phyloP scores from a whole-genome alignment of 2,113 vertebrate species.

The Scolopax mira region DNA sequence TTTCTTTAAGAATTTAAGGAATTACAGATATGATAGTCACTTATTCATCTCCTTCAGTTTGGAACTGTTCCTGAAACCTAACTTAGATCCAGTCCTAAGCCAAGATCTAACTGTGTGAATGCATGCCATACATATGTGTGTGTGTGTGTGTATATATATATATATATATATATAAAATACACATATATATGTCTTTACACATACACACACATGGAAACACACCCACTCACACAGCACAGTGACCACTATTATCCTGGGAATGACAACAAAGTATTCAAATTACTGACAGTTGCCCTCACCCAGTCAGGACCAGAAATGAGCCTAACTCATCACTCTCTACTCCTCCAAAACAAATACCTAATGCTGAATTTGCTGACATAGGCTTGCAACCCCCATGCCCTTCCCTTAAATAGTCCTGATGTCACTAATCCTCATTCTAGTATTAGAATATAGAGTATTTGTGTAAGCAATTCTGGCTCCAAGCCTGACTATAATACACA shows the following conservation, averaged over 20 bases:
- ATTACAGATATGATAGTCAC: background rate
- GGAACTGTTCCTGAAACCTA: background rate
- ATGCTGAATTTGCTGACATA: background rate
- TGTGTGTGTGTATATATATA: no score
- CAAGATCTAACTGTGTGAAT: background rate
- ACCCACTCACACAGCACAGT: background rate
- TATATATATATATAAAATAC: background rate
- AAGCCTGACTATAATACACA: background rate
- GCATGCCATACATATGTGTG: no score
- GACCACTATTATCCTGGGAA: background rate
- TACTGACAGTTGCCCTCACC: background rate
- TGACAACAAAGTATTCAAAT: background rate
- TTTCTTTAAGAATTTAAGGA: background rate
- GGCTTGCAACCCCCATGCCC: background rate
- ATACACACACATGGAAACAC: background rate
- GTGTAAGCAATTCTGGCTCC: background rate
- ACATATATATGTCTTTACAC: background rate
- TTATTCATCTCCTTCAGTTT: background rate
- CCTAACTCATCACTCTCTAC: background rate
- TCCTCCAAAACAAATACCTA: background rate
- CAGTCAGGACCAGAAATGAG: background rate
- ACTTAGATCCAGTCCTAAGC: background rate
- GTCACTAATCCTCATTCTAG: background rate
- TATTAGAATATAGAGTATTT: background rate
- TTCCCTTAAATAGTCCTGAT: background rate